These are phyloP conservation scores for Corapipo altera DNA, from an alignment of 2,113 vertebrate genomes.

Conservation along the genomic window DNA sequence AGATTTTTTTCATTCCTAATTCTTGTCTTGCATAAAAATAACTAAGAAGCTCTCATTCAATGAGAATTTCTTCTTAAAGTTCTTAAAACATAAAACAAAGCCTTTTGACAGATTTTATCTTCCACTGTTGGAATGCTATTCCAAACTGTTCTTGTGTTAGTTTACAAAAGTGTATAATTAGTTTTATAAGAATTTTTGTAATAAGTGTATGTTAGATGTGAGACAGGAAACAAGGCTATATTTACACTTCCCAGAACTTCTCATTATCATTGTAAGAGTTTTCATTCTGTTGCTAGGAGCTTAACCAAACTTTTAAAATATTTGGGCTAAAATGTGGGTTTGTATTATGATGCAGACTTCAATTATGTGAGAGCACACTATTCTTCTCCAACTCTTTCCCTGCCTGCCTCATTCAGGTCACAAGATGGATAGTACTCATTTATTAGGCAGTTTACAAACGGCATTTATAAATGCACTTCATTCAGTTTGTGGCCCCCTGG, in stretches of 20 bases:
- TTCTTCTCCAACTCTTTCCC: neutral
- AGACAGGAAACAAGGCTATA: neutral
- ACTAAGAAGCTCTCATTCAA: slow-evolving; percentile 33
- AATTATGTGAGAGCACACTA: neutral
- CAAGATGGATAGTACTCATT: neutral
- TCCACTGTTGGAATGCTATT: neutral
- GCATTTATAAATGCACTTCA: neutral
- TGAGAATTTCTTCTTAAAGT: slow-evolving; percentile 45
- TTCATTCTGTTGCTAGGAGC: slow-evolving; percentile 22
- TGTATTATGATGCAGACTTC: neutral
- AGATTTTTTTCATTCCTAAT: neutral
- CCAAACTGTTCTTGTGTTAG: neutral
- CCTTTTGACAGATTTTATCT: neutral
- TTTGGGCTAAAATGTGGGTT: neutral
- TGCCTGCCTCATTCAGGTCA: neutral
- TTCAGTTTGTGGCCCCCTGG: neutral
- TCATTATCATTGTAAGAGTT: neutral
- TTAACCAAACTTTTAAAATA: slow-evolving; percentile 20
- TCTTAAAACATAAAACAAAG: slow-evolving; percentile 33
- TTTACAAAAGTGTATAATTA: slow-evolving; percentile 28
- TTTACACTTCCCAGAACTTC: slow-evolving; percentile 20
- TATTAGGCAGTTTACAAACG: neutral
- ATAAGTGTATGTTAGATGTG: neutral
- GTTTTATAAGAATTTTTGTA: slow-evolving; percentile 6
- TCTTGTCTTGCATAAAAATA: neutral